Conservation (phyloP, 2,888 invertebrate species). For the Drosophila neotestacea region DNA sequence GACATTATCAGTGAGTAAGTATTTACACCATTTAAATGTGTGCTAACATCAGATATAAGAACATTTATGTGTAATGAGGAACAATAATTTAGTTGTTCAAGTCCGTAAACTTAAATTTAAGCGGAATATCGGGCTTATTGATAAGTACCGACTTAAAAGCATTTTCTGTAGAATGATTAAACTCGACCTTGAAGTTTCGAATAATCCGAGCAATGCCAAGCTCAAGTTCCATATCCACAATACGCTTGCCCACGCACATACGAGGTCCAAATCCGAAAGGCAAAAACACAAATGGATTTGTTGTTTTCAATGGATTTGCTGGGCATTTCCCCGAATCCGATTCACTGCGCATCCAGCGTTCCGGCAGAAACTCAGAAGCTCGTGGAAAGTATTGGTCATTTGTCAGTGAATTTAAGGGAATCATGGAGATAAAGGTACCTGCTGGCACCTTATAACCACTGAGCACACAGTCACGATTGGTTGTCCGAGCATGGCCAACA, state of each 20-base stretch:
- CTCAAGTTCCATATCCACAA: slow-evolving; percentile 91
- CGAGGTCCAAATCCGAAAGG: slow-evolving; percentile 91
- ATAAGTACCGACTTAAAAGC: slow-evolving; percentile 77
- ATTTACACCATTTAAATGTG: neutral
- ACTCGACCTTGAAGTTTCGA: slow-evolving; percentile 80
- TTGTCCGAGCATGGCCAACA: slow-evolving; percentile 86
- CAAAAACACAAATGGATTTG: slow-evolving; percentile 83
- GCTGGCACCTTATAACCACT: slow-evolving; percentile 89
- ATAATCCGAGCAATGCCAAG: slow-evolving; percentile 85
- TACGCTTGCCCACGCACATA: slow-evolving; percentile 90
- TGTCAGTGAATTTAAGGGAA: slow-evolving; percentile 86
- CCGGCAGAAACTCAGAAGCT: slow-evolving; percentile 89
- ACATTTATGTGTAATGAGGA: neutral
- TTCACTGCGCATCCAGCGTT: slow-evolving; percentile 88
- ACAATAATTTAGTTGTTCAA: slow-evolving; percentile 47
- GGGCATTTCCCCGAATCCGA: slow-evolving; percentile 87
- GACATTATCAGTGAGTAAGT: neutral
- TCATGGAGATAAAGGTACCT: slow-evolving; percentile 89
- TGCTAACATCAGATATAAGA: neutral
- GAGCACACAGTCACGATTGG: slow-evolving; percentile 87
- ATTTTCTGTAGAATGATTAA: slow-evolving; percentile 77
- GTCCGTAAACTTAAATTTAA: slow-evolving; percentile 84
- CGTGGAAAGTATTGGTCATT: slow-evolving; percentile 87
- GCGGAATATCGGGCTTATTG: slow-evolving; percentile 82
- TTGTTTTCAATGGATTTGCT: slow-evolving; percentile 87